Evolutionary conservation across 2,797 vertebrate species (phyloP), one percentile per base, ranked within the genome.

Genomic region (Fistularia commersonii): DNA sequence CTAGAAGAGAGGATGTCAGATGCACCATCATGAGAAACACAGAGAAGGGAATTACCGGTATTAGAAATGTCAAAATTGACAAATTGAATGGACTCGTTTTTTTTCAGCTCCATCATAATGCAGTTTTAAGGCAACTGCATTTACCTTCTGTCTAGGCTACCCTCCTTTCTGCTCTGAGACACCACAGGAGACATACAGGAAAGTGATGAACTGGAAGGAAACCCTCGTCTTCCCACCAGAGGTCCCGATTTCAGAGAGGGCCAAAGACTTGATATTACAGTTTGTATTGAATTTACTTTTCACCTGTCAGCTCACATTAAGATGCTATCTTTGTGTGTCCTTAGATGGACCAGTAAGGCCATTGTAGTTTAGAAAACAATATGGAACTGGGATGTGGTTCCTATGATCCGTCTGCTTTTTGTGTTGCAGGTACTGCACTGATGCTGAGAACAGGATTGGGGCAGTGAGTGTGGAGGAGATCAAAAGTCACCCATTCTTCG

Each of bases 181-280:
- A 0, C 97, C 97, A 0, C 97, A 99, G 71, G 97, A 99, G 84
- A 99, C 97, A 0, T 99, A 99, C 52, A 92, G 96, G 76, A 99
- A 99, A 85, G 97, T 99, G 59, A 99, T 99, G 97, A 98, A 95
- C 88, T 99, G 97, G 97, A 95, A 95, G 83, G 97, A 99, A 85
- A 99, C 96, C 0, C 86, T 99, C 11, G 90, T 93, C 38, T 99
- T 99, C 86, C 97, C 97, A 12, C 97, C 96, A 8, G 97, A 99
- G 80, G 96, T 99, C 52, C 97, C 97, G 40, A 97, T 98, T 77
- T 99, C 97, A 5, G 97, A 99, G 79, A 93, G 93, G 82, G 89
- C 97, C 58, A 99, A 98, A 87, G 95, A 97, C 71, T 84, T 99
- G 79, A 98, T 99, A 86, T 82, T 96, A 74, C 93, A 90, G 97